Evolutionary conservation across 2,888 invertebrate species (phyloP).

Genomic region (Drosophila longiperda): DNA sequence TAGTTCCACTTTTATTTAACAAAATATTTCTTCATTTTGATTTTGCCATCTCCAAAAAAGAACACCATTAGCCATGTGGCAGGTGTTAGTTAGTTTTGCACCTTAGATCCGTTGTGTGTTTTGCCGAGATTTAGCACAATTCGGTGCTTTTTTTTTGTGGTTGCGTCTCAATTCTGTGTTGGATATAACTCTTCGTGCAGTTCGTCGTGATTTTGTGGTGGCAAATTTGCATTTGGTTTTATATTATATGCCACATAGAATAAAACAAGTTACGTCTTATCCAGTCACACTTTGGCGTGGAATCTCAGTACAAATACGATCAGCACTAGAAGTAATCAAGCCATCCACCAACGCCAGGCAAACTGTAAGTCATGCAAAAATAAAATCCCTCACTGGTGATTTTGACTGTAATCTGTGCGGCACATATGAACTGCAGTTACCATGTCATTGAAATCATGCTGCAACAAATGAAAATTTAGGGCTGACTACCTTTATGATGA

Average conservation of each 20-base stretch:
- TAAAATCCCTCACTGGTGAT: constrained; percentile 3
- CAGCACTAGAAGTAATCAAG: constrained; percentile 35
- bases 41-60: background rate
- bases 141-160: constrained; percentile 54
- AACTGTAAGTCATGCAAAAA: constrained; percentile 39
- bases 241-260: constrained; percentile 46
- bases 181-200: constrained; percentile 60
- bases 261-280: constrained; percentile 51
- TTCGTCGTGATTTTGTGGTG: constrained; percentile 72
- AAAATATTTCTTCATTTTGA: background rate
- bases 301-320: constrained; percentile 48
- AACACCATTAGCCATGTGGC: background rate
- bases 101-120: constrained; percentile 31
- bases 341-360: constrained; percentile 15
- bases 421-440: constrained; percentile 47
- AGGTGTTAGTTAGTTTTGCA: constrained; percentile 38
- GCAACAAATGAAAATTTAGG: constrained; percentile 43
- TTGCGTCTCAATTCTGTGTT: constrained; percentile 52
- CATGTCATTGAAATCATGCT: constrained; percentile 57
- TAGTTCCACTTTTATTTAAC: background rate
- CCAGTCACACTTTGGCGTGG: constrained; percentile 58
- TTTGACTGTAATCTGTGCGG: constrained; percentile 54
- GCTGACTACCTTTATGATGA: constrained; percentile 41
- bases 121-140: constrained; percentile 55
- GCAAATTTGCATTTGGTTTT: constrained; percentile 75